A percentile compares a stretch with the other conserved stretches of the same genome.
These are phyloP conservation scores for Chauna torquata DNA, from an alignment of 2,113 vertebrate genomes.

Conservation along the genomic window DNA sequence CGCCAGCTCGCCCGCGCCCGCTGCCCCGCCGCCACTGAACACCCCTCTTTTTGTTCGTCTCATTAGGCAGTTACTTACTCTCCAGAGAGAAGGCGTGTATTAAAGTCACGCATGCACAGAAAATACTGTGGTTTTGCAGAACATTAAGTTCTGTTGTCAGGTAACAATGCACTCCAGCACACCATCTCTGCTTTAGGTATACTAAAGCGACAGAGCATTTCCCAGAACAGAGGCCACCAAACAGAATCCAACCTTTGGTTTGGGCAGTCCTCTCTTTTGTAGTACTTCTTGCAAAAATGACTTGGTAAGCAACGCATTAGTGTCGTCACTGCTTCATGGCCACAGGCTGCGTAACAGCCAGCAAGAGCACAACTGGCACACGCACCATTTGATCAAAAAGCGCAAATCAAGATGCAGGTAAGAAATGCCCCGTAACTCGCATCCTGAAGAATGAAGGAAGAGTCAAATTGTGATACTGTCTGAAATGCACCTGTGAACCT, in stretches of 20 bases:
- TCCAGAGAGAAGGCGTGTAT: not conserved
- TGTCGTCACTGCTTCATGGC: rapidly evolving
- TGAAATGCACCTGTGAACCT: not conserved
- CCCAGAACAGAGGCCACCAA: not conserved
- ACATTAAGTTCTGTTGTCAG: not conserved
- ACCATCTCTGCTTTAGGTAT: not conserved
- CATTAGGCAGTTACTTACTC: not conserved
- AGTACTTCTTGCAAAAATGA: not conserved
- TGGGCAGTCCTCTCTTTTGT: not conserved
- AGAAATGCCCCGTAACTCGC: not conserved
- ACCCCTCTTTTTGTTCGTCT: not conserved
- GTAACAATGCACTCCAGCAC: rapidly evolving
- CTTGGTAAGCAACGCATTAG: rapidly evolving
- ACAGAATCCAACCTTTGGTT: not conserved
- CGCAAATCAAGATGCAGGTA: not conserved
- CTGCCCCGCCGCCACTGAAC: not conserved
- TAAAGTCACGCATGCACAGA: not conserved
- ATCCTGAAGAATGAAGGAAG: not conserved
- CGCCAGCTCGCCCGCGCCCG: no score
- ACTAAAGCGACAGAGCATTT: not conserved
- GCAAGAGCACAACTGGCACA: not conserved
- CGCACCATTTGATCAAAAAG: not conserved
- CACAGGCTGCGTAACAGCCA: rapidly evolving
- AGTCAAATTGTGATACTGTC: not conserved
- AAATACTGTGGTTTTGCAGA: not conserved